Evolutionary conservation across 2,888 invertebrate species (phyloP).

Genomic region (Calliphora vomitoria): DNA sequence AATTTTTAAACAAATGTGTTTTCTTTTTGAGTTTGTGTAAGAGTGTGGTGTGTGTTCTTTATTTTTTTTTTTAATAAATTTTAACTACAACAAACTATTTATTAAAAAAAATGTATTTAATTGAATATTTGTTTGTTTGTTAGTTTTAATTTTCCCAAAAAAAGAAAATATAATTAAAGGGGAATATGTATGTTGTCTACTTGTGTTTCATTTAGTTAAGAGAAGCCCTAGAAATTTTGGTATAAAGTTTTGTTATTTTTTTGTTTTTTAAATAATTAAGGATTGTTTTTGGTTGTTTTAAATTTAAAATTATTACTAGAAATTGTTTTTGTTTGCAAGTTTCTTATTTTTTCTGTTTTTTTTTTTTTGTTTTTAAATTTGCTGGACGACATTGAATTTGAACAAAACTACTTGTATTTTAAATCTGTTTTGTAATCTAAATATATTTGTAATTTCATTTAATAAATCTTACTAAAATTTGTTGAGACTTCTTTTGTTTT

Average conservation of each 20-base stretch:
- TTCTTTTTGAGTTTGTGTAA: conserved; percentile 5
- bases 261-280: conserved; percentile 53
- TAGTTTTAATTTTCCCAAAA: conserved; percentile 17
- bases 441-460: conserved; percentile 52
- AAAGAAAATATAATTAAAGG: conserved; percentile 15
- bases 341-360: conserved; percentile 76
- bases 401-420: conserved; percentile 75
- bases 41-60: conserved; percentile 10
- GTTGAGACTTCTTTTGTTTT: conserved; percentile 20
- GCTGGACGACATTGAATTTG: conserved; percentile 83
- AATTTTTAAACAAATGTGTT: conserved; percentile 4
- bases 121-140: neutral
- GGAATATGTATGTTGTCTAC: conserved; percentile 9
- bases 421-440: conserved; percentile 65
- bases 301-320: conserved; percentile 73
- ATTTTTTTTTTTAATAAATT: neutral
- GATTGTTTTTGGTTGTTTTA: conserved; percentile 76
- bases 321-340: conserved; percentile 71
- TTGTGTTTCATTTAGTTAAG: conserved; percentile 49
- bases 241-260: conserved; percentile 45
- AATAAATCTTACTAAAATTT: conserved; percentile 56
- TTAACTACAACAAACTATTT: conserved; percentile 42
- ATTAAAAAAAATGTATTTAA: conserved; percentile 23
- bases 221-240: conserved; percentile 66
- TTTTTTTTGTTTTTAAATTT: conserved; percentile 74